phyloP scores from a whole-genome alignment of 2,113 vertebrate genomes.

The Anhinga rufa region DNA sequence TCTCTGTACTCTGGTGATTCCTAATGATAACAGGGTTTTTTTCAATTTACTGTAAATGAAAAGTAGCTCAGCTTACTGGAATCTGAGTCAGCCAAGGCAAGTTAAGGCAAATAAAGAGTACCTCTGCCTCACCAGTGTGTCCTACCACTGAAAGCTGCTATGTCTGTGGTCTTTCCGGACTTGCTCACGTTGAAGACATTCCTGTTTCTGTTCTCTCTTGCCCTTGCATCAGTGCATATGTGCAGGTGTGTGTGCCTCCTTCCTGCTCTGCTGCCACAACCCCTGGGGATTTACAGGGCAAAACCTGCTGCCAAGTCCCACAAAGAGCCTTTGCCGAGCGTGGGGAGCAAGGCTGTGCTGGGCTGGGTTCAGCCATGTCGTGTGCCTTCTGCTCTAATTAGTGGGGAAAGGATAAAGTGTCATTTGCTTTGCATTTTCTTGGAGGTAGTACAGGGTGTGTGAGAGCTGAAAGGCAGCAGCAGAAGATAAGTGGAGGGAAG shows the following conservation, averaged over 20 bases:
- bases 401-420: neutral
- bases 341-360: neutral
- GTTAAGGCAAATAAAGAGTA: conserved; percentile 39
- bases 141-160: conserved; percentile 2
- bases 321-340: neutral
- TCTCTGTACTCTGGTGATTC: neutral
- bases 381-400: neutral
- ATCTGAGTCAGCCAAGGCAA: conserved; percentile 59
- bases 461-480: neutral
- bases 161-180: conserved; percentile 37
- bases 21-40: conserved; percentile 26
- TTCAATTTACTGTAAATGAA: conserved; percentile 52
- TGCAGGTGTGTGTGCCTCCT: neutral
- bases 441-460: neutral
- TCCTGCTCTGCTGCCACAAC: neutral
- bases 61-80: conserved; percentile 45
- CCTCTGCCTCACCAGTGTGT: conserved; percentile 6
- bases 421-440: neutral
- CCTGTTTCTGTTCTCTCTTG: conserved; percentile 53
- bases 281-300: neutral
- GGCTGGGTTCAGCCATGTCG: neutral
- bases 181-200: conserved; percentile 25
- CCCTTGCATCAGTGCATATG: neutral
- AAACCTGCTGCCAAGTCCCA: neutral
- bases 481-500: neutral